These are phyloP conservation scores for Cremastobaeus sp. DNA, from an alignment of 2,888 invertebrate genomes.

Conservation along the genomic window DNA sequence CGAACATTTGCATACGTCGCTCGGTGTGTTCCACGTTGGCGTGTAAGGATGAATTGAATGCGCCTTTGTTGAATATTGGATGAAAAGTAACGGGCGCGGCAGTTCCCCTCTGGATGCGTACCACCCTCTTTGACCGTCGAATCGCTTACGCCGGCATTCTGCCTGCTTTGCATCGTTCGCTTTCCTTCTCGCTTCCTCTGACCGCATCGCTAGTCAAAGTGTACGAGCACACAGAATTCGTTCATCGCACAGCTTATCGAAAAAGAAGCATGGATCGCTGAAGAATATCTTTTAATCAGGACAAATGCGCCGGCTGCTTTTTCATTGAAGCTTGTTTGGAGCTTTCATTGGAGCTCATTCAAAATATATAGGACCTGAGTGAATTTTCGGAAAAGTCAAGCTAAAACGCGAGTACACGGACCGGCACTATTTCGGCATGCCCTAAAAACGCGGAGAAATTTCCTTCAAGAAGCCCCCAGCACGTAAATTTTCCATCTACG, in stretches of 20 bases:
- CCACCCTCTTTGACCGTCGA: constrained; percentile 44
- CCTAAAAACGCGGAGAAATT: no score
- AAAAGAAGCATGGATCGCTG: constrained; percentile 26
- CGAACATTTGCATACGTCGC: constrained; percentile 75
- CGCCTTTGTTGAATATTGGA: constrained; percentile 74
- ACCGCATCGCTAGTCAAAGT: constrained; percentile 55
- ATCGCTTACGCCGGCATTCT: constrained; percentile 48
- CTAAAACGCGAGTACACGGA: no score
- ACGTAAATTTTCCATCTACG: no score
- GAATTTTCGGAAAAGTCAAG: no score
- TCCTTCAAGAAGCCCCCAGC: no score
- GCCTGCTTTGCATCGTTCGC: constrained; percentile 48
- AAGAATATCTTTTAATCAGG: constrained; percentile 37
- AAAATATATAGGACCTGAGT: no score
- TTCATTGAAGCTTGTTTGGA: no score
- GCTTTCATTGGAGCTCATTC: no score
- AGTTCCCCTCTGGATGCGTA: constrained; percentile 60
- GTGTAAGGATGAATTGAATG: constrained; percentile 73
- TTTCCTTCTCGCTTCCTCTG: constrained; percentile 43
- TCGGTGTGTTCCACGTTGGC: constrained; percentile 66
- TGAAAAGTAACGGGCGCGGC: constrained; percentile 70
- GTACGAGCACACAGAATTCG: constrained; percentile 22
- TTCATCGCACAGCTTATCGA: constrained; percentile 40
- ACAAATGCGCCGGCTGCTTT: constrained; percentile 5
- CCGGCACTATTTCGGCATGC: no score